phyloP scores from a whole-genome alignment of 2,888 invertebrate genomes.

The Xylophagus ater region DNA sequence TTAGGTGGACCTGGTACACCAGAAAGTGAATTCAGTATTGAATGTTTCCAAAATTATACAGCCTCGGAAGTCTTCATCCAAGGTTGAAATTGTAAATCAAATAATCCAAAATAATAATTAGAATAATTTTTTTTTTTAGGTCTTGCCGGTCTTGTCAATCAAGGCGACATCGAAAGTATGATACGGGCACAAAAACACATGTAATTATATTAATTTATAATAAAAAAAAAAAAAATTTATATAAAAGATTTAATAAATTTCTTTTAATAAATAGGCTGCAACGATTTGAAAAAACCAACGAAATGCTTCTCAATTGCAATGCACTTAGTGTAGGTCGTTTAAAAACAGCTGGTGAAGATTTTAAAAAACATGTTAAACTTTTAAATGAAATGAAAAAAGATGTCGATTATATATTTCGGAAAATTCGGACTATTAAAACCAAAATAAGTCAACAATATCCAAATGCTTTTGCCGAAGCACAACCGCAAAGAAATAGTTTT shows the following conservation, averaged over 20 bases:
- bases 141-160: conserved; percentile 84
- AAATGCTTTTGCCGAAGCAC: conserved; percentile 52
- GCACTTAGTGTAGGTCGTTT: conserved; percentile 81
- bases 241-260: too few species aligned
- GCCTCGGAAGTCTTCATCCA: conserved; percentile 90
- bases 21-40: conserved; percentile 43
- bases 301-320: conserved; percentile 96
- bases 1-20: conserved; percentile 22
- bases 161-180: conserved; percentile 80
- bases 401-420: conserved; percentile 85
- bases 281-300: conserved; percentile 96
- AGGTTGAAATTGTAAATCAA: conserved; percentile 72
- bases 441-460: conserved; percentile 66
- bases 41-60: conserved; percentile 81
- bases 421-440: conserved; percentile 71
- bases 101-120: neutral
- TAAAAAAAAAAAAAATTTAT: neutral
- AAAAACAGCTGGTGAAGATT: conserved; percentile 75
- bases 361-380: conserved; percentile 79
- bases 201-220: conserved; percentile 41
- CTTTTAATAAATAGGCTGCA: conserved; percentile 55
- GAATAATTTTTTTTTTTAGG: neutral
- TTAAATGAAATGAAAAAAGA: conserved; percentile 89
- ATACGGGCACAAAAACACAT: conserved; percentile 87
- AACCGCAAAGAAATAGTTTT: conserved; percentile 38